Base-by-base conservation (phyloP, 2,113 vertebrate species). In the Sylvietta virens region DNA sequence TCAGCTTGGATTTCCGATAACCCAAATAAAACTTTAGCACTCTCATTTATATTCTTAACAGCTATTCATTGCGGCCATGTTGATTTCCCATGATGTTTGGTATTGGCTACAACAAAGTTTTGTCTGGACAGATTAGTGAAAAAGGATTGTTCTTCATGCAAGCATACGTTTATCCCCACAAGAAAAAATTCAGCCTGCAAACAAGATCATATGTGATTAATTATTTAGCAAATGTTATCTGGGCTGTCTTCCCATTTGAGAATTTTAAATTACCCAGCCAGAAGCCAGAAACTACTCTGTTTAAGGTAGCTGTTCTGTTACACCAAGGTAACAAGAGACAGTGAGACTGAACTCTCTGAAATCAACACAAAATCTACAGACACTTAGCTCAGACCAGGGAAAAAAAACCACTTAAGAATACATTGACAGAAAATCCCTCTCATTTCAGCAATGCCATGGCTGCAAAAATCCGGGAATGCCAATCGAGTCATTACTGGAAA, bases 61-160 rank as follows among this genome's bases (percentile, higher is more conserved):
- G 53, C 37, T 92, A 61, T 72, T 82, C 84, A 26, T 85, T 95
- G 89, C 78, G 47, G 84, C 91, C 94, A 92, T 90, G 85, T 91
- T 92, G 87, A 95, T 97, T 96, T 95, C 93, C 94, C 93, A 95
- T 5, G 78, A 61, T 83, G 81, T 71, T 97, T 96, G 51, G 50
- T 89, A 76, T 48, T 94, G 84, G 95, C 89, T 89, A 80, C 81
- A 94, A 92, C 65, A 65, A 96, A 95, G 86, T 95, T 95, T 85
- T 81, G 60, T 74, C 80, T 76, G 77, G 11, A 23, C 72, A 60
- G 56, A 83, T 89, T 69, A 86, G 40, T 82, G 85, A 57, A 82
- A 76, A 91, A 94, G 47, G 33, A 65, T 65, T 92, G 66, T 40
- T 91, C 80, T 92, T 92, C 45, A 39, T 76, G 61, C 45, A 72